phyloP scores from a whole-genome alignment of 2,113 vertebrate genomes.

The Stictonetta naevosa region DNA sequence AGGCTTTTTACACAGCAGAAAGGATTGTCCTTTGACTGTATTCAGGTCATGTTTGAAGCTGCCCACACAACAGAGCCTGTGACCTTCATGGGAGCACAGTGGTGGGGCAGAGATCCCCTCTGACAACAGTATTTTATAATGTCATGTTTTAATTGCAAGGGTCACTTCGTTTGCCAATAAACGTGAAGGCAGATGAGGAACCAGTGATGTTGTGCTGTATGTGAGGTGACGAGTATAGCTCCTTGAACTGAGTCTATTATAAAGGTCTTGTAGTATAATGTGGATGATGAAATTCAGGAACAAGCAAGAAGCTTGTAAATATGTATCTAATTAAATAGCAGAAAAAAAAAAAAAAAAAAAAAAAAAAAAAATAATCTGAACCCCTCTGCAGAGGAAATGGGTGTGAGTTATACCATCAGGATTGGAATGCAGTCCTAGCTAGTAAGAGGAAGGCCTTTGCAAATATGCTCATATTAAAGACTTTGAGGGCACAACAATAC shows the following conservation, averaged over 20 bases:
- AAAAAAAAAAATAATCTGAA: background rate
- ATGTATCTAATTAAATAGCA: background rate
- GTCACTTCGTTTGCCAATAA: background rate
- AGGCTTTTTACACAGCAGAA: slow-evolving; percentile 26
- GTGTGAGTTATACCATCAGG: background rate
- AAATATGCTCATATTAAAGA: background rate
- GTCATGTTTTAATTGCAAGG: slow-evolving; percentile 28
- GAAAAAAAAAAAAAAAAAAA: background rate
- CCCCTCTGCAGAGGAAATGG: background rate
- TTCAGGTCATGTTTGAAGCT: slow-evolving; percentile 3
- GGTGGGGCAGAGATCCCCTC: background rate
- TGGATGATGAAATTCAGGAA: background rate
- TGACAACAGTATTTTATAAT: background rate
- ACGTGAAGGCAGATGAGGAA: background rate
- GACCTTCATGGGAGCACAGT: slow-evolving; percentile 7
- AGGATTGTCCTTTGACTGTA: slow-evolving; percentile 2
- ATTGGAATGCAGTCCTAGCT: background rate
- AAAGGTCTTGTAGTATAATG: background rate
- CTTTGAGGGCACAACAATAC: background rate
- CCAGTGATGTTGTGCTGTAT: background rate
- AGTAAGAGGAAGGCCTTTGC: background rate
- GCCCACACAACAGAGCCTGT: background rate
- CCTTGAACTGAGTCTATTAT: background rate
- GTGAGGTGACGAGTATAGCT: background rate
- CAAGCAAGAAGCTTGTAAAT: background rate